phyloP scores from a whole-genome alignment of 92 coral and sea anemone species.

The Plumapathes pennacea region DNA sequence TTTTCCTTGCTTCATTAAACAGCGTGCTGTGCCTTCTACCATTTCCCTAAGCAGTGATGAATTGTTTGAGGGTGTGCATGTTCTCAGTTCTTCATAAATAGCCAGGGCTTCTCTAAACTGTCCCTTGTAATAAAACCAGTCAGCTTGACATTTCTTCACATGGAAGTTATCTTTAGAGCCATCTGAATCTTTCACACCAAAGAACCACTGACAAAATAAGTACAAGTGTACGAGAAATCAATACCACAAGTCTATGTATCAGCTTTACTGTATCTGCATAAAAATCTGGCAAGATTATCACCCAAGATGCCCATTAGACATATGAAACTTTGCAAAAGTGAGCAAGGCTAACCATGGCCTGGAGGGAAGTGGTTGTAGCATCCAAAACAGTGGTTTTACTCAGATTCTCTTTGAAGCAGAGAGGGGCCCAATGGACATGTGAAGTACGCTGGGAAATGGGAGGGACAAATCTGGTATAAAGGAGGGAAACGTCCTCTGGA shows the following conservation, averaged over 20 bases:
- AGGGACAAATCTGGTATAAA: too few species aligned
- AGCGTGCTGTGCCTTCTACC: slow-evolving; percentile 60
- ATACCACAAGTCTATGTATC: not conserved
- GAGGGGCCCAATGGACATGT: too few species aligned
- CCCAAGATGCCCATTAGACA: too few species aligned
- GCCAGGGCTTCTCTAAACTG: slow-evolving; percentile 38
- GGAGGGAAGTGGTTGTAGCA: too few species aligned
- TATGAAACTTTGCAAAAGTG: too few species aligned
- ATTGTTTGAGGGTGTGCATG: slow-evolving; percentile 8
- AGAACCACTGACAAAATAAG: slow-evolving; percentile 55
- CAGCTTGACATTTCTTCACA: slow-evolving; percentile 65
- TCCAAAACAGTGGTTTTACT: too few species aligned
- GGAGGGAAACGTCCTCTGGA: too few species aligned
- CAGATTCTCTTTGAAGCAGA: too few species aligned
- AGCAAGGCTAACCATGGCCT: too few species aligned
- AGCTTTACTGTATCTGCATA: too few species aligned
- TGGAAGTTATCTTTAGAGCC: slow-evolving; percentile 47
- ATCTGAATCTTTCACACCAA: not conserved
- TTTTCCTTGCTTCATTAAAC: slow-evolving; percentile 53
- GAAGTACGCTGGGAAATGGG: too few species aligned
- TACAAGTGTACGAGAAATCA: not conserved
- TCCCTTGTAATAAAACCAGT: slow-evolving; percentile 37
- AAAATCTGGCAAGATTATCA: too few species aligned
- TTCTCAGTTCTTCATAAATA: slow-evolving; percentile 21
- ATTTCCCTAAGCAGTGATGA: slow-evolving; percentile 62